A percentile compares a stretch with the other conserved stretches of the same genome.
Evolutionary conservation across 2,888 invertebrate species (phyloP).

Genomic region (Mesorhabditis sp.): DNA sequence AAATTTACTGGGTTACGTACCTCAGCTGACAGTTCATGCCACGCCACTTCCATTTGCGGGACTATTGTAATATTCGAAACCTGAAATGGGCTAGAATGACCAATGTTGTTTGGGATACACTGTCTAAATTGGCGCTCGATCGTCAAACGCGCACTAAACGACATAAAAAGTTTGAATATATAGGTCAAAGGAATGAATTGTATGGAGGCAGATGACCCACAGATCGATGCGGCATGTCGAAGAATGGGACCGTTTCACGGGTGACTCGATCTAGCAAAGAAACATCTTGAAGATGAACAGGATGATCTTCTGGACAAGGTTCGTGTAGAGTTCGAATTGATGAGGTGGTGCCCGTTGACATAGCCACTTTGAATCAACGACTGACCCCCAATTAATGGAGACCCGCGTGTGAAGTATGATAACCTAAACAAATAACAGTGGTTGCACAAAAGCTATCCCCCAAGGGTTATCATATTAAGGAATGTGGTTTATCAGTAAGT

Average conservation of each 20-base stretch:
- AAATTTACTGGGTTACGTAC: slow-evolving; percentile 20
- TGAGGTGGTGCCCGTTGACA: no score
- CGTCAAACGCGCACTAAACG: no score
- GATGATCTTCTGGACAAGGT: background rate
- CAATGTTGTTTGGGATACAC: no score
- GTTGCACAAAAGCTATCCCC: no score
- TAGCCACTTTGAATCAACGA: no score
- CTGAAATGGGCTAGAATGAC: slow-evolving; percentile 19
- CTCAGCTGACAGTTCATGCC: slow-evolving; percentile 44
- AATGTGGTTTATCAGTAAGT: no score
- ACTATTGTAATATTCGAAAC: slow-evolving; percentile 34
- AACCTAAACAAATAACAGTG: no score
- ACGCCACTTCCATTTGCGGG: slow-evolving; percentile 47
- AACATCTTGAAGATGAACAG: background rate
- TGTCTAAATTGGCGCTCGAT: no score
- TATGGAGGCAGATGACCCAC: background rate
- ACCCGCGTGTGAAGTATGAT: no score
- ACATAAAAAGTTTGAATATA: background rate
- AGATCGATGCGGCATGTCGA: background rate
- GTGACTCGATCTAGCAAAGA: background rate
- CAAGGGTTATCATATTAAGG: no score
- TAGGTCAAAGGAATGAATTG: background rate
- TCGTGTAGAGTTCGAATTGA: background rate
- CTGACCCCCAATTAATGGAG: no score
- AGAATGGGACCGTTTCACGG: slow-evolving; percentile 5